Conservation (phyloP, 2,113 vertebrate genomes). For the Tachycineta bicolor region DNA sequence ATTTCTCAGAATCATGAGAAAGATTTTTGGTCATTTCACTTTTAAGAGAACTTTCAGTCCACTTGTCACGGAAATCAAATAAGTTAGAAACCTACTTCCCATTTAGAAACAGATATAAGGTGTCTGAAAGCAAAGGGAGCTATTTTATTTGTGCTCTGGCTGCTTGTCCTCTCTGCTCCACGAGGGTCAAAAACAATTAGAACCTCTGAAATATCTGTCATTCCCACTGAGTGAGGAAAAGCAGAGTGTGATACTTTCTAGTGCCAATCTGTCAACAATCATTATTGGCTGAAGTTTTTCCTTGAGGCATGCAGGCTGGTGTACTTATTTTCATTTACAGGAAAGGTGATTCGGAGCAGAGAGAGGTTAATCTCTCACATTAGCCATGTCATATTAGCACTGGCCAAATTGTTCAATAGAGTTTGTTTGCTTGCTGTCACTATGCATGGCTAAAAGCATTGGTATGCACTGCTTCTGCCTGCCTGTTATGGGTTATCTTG, state of each 20-base stretch:
- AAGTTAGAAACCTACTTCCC: not conserved
- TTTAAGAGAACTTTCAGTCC: not conserved
- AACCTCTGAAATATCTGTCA: not conserved
- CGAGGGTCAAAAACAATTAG: not conserved
- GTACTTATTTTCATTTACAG: not conserved
- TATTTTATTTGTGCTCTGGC: not conserved
- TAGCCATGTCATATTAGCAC: not conserved
- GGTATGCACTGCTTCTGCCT: conserved; percentile 9
- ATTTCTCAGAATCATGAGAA: not conserved
- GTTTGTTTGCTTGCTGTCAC: conserved; percentile 22
- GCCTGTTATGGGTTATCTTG: conserved; percentile 14
- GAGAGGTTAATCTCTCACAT: conserved; percentile 3
- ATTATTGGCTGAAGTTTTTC: not conserved
- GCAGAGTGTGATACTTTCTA: not conserved
- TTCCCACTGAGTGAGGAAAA: not conserved
- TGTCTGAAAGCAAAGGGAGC: not conserved
- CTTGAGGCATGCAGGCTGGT: not conserved
- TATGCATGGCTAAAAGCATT: not conserved
- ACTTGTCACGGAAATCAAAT: not conserved
- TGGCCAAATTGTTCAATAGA: not conserved
- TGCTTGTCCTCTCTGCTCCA: not conserved
- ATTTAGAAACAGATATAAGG: not conserved
- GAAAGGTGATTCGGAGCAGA: not conserved
- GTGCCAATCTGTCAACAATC: not conserved
- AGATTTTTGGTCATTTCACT: not conserved